A percentile compares a stretch with the other conserved stretches of the same genome.
Conservation (phyloP, 2,888 invertebrate species). For the Drosophila ustulata region DNA sequence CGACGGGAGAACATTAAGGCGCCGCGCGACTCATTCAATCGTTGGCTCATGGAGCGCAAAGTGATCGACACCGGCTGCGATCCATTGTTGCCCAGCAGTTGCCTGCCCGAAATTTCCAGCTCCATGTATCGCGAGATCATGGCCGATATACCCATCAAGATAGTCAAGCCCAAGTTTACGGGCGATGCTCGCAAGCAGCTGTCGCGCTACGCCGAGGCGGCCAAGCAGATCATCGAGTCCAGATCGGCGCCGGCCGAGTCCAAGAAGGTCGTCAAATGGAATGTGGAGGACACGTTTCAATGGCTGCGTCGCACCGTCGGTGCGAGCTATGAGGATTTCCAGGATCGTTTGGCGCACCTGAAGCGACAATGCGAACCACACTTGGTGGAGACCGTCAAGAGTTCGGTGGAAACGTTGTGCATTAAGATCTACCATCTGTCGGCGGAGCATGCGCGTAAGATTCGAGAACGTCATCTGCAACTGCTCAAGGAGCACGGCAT, state of each 20-base stretch:
- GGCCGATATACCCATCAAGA: constrained; percentile 98
- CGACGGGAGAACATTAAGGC: constrained; percentile 97
- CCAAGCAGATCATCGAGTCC: constrained; percentile 98
- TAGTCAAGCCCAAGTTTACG: constrained; percentile 97
- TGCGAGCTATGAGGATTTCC: constrained; percentile 96
- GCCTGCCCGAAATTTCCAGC: constrained; percentile 95
- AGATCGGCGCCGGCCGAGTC: constrained; percentile 96
- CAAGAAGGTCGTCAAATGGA: constrained; percentile 99
- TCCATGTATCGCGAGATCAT: constrained; percentile 99
- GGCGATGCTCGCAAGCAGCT: constrained; percentile 98
- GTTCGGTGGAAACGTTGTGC: constrained; percentile 97
- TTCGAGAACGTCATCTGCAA: constrained; percentile 93
- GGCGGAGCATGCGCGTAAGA: constrained; percentile 95
- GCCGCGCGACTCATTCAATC: constrained; percentile 97
- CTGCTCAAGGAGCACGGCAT: constrained; percentile 95
- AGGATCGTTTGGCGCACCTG: constrained; percentile 92
- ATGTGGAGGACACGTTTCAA: constrained; percentile 98
- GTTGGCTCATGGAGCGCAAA: constrained; percentile 98
- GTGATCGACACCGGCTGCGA: constrained; percentile 95
- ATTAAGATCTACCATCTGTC: constrained; percentile 96
- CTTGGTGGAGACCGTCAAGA: constrained; percentile 96
- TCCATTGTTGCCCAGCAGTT: constrained; percentile 95
- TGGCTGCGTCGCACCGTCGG: constrained; percentile 97
- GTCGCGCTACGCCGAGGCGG: constrained; percentile 97
- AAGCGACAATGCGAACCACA: constrained; percentile 98